A percentile compares a stretch with the other conserved stretches of the same genome.
These are phyloP conservation scores for Heliconius nattereri DNA, from an alignment of 1,140 invertebrate species.

Conservation along the genomic window DNA sequence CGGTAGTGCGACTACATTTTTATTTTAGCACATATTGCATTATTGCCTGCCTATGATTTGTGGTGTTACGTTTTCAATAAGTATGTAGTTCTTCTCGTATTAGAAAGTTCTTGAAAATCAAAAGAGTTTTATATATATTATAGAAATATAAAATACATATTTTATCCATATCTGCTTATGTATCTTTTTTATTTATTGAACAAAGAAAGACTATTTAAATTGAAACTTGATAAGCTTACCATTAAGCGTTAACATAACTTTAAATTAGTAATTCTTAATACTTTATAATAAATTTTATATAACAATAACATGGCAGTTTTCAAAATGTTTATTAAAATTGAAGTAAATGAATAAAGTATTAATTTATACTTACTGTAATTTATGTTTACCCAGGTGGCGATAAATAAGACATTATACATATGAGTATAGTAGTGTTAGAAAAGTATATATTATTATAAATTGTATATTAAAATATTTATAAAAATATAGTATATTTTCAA, in stretches of 20 bases:
- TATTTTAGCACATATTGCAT: neutral
- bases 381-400: too few species aligned
- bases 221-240: too few species aligned
- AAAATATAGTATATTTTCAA: too few species aligned
- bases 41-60: neutral
- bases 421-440: neutral
- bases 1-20: neutral
- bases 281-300: too few species aligned
- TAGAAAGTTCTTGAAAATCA: neutral
- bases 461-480: neutral
- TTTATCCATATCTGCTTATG: neutral
- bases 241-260: too few species aligned
- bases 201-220: too few species aligned
- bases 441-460: neutral
- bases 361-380: too few species aligned
- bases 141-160: neutral
- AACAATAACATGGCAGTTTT: too few species aligned
- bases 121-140: neutral
- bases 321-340: too few species aligned
- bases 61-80: neutral
- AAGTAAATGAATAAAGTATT: too few species aligned
- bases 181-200: neutral
- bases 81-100: neutral
- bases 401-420: neutral
- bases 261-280: too few species aligned